Evolutionary conservation across 2,888 invertebrate genomes (phyloP).

Genomic region (Neoaliturus tenellus): DNA sequence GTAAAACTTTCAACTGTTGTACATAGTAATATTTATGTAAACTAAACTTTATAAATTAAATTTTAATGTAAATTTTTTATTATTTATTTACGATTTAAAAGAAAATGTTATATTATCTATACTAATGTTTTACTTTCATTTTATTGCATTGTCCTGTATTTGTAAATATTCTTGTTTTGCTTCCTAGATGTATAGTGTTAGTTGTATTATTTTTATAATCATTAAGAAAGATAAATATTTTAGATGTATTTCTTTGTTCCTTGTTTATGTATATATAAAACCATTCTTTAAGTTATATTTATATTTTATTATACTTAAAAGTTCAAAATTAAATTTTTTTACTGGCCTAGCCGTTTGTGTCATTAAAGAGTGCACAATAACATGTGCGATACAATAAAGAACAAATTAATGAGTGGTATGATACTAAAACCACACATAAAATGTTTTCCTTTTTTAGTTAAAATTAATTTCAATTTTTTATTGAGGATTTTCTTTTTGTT

Average conservation of each 20-base stretch:
- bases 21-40: not conserved
- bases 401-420: too few relatives aligned
- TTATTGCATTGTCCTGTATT: not conserved
- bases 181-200: not conserved
- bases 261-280: not conserved
- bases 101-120: not conserved
- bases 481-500: too few relatives aligned
- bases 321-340: not conserved
- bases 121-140: not conserved
- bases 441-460: too few relatives aligned
- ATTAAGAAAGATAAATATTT: not conserved
- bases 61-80: not conserved
- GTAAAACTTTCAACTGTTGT: slow-evolving; percentile 2
- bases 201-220: not conserved
- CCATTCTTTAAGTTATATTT: not conserved
- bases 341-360: too few relatives aligned
- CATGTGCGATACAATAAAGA: too few relatives aligned
- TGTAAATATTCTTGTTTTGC: not conserved
- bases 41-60: not conserved
- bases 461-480: too few relatives aligned
- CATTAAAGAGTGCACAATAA: too few relatives aligned
- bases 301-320: not conserved
- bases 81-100: too few relatives aligned
- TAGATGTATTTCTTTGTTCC: not conserved
- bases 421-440: too few relatives aligned